Evolutionary conservation across 2,113 vertebrate genomes (phyloP).

Genomic region (Psittacara wagleri): DNA sequence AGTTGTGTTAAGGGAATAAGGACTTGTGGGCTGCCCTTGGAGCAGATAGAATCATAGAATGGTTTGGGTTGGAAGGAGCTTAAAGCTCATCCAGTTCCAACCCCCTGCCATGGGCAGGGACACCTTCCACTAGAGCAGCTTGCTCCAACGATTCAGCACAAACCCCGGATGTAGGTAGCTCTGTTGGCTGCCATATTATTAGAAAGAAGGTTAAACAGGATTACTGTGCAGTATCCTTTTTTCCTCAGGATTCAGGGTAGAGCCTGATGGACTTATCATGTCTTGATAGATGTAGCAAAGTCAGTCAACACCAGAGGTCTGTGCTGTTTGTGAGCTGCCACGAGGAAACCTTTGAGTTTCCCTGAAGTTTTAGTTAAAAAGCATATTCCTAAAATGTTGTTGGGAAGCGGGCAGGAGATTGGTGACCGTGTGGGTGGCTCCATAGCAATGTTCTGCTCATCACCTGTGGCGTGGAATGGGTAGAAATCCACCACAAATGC

Average conservation of each 20-base stretch:
- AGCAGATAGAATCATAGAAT: background rate
- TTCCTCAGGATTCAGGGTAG: background rate
- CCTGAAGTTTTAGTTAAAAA: background rate
- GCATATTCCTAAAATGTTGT: background rate
- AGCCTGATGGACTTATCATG: background rate
- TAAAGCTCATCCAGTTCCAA: background rate
- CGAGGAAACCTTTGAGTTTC: background rate
- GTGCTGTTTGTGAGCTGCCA: background rate
- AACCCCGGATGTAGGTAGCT: conserved; percentile 21
- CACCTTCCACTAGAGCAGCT: background rate
- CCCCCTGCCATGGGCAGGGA: background rate
- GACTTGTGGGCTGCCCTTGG: background rate
- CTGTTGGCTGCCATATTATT: conserved; percentile 13
- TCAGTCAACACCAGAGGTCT: background rate
- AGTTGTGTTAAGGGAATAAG: background rate
- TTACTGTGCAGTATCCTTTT: background rate
- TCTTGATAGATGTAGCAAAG: background rate
- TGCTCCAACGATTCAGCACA: background rate
- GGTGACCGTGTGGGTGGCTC: background rate
- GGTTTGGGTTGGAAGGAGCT: background rate
- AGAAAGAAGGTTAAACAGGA: conserved; percentile 6
- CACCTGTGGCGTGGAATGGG: background rate
- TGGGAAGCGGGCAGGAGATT: background rate
- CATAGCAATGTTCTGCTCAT: background rate
- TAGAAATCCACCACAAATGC: background rate